Evolutionary conservation across 1,140 invertebrate species (phyloP).

Genomic region (Drosophila insularis): DNA sequence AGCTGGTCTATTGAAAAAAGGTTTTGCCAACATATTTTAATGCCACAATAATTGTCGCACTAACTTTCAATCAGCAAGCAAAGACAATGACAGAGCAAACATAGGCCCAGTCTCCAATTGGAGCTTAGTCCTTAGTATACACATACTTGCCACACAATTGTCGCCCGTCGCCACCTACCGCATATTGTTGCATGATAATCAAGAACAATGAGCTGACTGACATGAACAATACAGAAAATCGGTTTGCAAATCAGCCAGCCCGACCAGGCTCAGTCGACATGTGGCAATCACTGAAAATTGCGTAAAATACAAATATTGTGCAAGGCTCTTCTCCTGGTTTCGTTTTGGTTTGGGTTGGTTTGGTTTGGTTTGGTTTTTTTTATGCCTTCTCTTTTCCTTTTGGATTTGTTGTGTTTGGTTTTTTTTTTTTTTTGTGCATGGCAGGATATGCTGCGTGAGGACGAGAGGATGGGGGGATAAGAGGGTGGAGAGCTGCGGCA

Average conservation of each 20-base stretch:
- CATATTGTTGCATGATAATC: slow-evolving; percentile 51
- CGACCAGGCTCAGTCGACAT: slow-evolving; percentile 25
- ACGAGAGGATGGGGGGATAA: slow-evolving; percentile 17
- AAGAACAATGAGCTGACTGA: slow-evolving; percentile 69
- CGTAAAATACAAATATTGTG: slow-evolving; percentile 82
- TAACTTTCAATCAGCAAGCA: slow-evolving; percentile 65
- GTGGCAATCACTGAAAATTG: slow-evolving; percentile 74
- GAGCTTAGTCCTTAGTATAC: slow-evolving; percentile 22
- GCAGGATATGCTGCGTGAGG: slow-evolving; percentile 59
- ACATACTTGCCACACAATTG: background rate
- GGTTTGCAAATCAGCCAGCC: slow-evolving; percentile 69
- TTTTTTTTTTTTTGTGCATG: slow-evolving; percentile 49
- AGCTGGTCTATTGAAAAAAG: slow-evolving; percentile 41
- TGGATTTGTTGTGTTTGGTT: background rate
- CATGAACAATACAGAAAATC: slow-evolving; percentile 74
- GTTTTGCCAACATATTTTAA: slow-evolving; percentile 43
- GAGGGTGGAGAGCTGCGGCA: slow-evolving; percentile 27
- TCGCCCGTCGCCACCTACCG: slow-evolving; percentile 19
- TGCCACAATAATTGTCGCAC: slow-evolving; percentile 74
- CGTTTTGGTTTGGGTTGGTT: slow-evolving; percentile 15
- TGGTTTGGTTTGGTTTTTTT: slow-evolving; percentile 11
- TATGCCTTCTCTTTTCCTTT: slow-evolving; percentile 21
- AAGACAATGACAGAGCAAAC: slow-evolving; percentile 62
- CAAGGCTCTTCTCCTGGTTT: slow-evolving; percentile 44
- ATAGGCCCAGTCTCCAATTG: slow-evolving; percentile 9